Evolutionary conservation across 2,797 vertebrate species (phyloP).

Genomic region (Pseudochirops cupreus): DNA sequence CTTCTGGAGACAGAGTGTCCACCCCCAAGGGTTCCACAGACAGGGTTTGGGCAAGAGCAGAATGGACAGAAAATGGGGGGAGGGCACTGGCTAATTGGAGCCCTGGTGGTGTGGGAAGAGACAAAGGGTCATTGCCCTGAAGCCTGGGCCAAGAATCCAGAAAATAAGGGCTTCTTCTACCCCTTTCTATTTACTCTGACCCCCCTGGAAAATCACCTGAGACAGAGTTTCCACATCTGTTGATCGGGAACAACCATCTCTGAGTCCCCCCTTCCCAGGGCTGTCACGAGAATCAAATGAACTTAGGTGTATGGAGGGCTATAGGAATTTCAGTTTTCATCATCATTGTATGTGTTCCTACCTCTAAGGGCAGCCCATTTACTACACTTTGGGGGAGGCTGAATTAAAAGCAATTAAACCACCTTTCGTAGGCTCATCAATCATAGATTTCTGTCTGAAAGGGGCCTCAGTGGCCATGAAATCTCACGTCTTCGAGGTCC

Average conservation of each 20-base stretch:
- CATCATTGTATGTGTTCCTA: neutral
- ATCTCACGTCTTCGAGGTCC: neutral
- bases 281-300: neutral
- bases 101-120: neutral
- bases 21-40: neutral
- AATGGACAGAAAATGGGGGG: neutral
- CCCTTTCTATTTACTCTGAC: rapidly evolving
- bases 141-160: neutral
- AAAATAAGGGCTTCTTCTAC: neutral
- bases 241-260: neutral
- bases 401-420: neutral
- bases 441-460: neutral
- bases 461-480: neutral
- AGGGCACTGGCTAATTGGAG: neutral
- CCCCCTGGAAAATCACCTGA: no score
- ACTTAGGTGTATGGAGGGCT: no score
- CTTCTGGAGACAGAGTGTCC: conserved; percentile 1
- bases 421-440: neutral
- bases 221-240: neutral
- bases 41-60: neutral
- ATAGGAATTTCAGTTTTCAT: neutral
- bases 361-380: neutral
- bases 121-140: neutral
- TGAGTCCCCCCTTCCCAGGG: neutral
- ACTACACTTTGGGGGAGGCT: neutral